A percentile compares a stretch with the other conserved stretches of the same genome.
Evolutionary conservation across 2,797 vertebrate genomes (phyloP).

Genomic region (Dendrocincla tyrannina): DNA sequence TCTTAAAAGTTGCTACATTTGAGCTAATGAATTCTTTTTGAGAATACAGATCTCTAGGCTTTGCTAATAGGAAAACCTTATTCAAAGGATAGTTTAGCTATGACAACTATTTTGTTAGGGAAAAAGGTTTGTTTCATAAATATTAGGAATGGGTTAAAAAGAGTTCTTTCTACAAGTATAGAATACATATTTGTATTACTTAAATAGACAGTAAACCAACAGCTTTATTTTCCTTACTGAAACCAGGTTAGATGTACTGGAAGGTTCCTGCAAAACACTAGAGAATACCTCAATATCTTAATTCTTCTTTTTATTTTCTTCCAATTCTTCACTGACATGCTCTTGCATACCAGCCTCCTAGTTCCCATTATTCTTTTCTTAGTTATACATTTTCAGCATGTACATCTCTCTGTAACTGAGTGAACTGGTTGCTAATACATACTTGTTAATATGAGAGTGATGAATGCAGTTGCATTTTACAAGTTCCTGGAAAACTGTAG

Average conservation of each 20-base stretch:
- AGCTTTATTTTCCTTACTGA: neutral
- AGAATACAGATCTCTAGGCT: neutral
- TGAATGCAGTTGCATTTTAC: neutral
- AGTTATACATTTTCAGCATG: neutral
- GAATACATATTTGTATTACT: neutral
- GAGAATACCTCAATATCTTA: neutral
- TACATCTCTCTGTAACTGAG: neutral
- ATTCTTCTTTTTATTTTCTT: neutral
- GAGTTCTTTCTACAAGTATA: neutral
- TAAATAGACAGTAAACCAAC: neutral
- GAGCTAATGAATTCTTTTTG: neutral
- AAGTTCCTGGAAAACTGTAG: neutral
- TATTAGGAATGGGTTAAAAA: neutral
- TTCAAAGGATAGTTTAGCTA: neutral
- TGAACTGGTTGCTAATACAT: neutral
- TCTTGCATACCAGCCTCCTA: neutral
- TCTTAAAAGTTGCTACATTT: neutral
- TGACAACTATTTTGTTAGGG: neutral
- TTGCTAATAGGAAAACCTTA: neutral
- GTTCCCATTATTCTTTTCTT: neutral
- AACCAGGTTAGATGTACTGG: neutral
- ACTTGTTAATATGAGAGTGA: neutral
- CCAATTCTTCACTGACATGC: neutral
- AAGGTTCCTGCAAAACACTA: neutral
- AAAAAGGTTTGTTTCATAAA: neutral